Percentiles rank a stretch among this genome's conserved stretches.
Conservation (phyloP, 2,888 invertebrate species). For the Leucania comma region DNA sequence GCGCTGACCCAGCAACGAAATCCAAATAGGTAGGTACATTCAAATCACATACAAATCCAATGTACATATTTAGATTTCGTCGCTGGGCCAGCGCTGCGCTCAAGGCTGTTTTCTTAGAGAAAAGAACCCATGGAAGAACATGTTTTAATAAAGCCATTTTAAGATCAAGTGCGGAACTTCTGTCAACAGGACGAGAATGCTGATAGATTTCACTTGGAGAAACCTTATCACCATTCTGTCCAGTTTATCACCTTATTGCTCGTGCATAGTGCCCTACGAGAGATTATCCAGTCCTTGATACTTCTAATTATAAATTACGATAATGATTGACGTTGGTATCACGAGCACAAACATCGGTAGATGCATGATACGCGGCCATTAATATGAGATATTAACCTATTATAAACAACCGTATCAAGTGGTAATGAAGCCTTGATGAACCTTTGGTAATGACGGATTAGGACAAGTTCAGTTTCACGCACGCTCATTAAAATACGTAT, state of each 20-base stretch:
- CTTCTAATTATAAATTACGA: slow-evolving; percentile 61
- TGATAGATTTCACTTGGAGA: background rate
- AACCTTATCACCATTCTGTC: background rate
- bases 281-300: slow-evolving; percentile 50
- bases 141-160: too few species aligned
- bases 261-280: slow-evolving; percentile 21
- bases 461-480: slow-evolving; percentile 1
- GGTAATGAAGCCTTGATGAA: slow-evolving; percentile 34
- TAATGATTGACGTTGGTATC: slow-evolving; percentile 78
- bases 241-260: slow-evolving; percentile 11
- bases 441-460: slow-evolving; percentile 25
- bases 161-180: too few species aligned
- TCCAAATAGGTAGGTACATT: too few species aligned
- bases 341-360: slow-evolving; percentile 77
- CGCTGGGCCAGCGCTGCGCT: too few species aligned
- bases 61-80: too few species aligned
- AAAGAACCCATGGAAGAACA: too few species aligned
- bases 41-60: too few species aligned
- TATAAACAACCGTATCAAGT: slow-evolving; percentile 43
- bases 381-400: slow-evolving; percentile 46
- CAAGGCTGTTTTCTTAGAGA: too few species aligned
- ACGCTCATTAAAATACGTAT: background rate
- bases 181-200: background rate
- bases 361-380: slow-evolving; percentile 77
- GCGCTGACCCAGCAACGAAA: too few species aligned